Evolutionary conservation across 2,888 invertebrate species (phyloP), one percentile per base, ranked within the genome.

Genomic region (Papilio elwesi): DNA sequence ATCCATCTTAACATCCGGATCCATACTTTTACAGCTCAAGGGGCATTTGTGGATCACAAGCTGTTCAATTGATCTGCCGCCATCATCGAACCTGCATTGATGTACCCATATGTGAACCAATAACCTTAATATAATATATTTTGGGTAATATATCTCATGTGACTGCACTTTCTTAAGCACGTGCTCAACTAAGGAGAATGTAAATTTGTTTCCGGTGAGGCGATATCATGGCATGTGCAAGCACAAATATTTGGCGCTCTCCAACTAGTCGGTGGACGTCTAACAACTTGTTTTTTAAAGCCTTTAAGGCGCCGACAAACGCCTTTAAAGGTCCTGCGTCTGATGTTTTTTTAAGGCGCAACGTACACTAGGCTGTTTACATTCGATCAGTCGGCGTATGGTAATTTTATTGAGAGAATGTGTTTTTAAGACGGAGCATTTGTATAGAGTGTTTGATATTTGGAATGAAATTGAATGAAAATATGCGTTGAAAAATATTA

Each of bases 291-390:
- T 86, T 87, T 83, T 85, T 86, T 83, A 79, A 80, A 80, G 81
- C 83, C 82, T 80, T 81, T 81, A 79, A 81, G 82, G 83, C 83
- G 81, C 80, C 76, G 75, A 63, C 68, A 77, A 79, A 76, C 76
- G 74, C 78, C 78, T 79, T 81, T 79, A 78, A 78, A 80, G 80
- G 77, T 78, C 75, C 75, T 62, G 70, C 59, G 55, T 53, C 52
- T 76, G 70, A 79, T 89, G 85, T 88, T 88, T 83, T 89, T 84
- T 67, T 83, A 85, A 86, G 82, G 80, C 79, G 78, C 80, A 78
- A 78, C 82, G 79, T 81, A 83, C 80, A 83, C 81, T 76, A 71
- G 70, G 74, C 74, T 90, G 90, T 90, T 90, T 89, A 81, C 80
- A 74, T 90, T 89, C 86, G 83, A 90, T 90, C 87, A 83, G 74